A percentile compares a stretch with the other conserved stretches of the same genome.
Conservation (phyloP, 2,113 vertebrate genomes). For the Silurus asotus region DNA sequence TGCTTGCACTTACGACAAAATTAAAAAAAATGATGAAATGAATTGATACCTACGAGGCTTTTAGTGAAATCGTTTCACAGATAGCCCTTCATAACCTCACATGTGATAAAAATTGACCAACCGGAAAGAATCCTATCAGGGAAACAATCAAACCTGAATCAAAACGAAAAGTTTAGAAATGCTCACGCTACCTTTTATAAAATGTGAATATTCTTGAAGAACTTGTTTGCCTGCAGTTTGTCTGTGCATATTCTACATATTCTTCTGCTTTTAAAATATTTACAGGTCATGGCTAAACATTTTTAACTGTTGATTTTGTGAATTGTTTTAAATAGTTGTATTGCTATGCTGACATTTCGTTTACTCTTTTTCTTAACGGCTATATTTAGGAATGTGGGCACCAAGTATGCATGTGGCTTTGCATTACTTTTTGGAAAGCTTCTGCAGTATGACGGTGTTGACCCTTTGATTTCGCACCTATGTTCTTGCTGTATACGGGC, state of each 20-base stretch:
- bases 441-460: not conserved
- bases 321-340: too few relatives aligned
- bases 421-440: not conserved
- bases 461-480: slow-evolving; percentile 73
- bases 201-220: not conserved
- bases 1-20: not conserved
- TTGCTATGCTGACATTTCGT: not conserved
- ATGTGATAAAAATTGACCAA: not conserved
- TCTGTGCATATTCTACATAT: not conserved
- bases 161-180: not conserved
- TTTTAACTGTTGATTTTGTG: not conserved
- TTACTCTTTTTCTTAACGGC: not conserved
- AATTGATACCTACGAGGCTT: not conserved
- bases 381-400: not conserved
- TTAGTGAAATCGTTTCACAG: not conserved
- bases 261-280: not conserved
- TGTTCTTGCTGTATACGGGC: slow-evolving; percentile 86
- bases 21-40: not conserved
- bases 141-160: not conserved
- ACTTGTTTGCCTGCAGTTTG: not conserved
- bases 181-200: not conserved
- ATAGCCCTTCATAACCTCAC: not conserved
- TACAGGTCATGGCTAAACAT: not conserved
- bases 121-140: not conserved
- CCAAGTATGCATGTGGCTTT: not conserved